These are phyloP conservation scores for Murina feae DNA, from an alignment of 2,113 vertebrate species.

Conservation along the genomic window DNA sequence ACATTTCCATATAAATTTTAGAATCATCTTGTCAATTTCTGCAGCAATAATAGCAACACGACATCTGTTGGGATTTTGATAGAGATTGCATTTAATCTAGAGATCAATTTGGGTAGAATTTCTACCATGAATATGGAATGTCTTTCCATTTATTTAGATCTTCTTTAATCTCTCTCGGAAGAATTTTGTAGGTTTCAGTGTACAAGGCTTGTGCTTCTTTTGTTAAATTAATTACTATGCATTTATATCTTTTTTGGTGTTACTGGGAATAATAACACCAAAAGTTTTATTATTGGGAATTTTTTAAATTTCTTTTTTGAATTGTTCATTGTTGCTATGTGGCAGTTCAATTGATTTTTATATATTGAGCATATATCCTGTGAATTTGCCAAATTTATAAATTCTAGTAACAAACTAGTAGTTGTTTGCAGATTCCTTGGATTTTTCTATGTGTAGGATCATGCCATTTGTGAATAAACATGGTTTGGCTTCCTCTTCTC, in stretches of 20 bases:
- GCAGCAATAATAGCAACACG: background rate
- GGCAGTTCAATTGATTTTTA: background rate
- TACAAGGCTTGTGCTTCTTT: background rate
- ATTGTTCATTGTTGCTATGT: background rate
- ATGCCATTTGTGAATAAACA: background rate
- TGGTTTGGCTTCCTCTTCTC: background rate
- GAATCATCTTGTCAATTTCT: background rate
- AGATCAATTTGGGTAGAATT: background rate
- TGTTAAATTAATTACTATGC: background rate
- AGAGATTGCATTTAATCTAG: background rate
- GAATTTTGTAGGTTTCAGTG: background rate
- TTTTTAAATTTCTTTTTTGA: background rate
- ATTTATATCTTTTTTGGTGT: background rate
- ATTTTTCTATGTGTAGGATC: background rate
- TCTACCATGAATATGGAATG: background rate
- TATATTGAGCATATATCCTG: background rate
- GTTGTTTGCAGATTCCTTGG: background rate
- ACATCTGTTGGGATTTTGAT: background rate
- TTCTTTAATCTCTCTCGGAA: background rate
- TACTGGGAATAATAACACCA: no score
- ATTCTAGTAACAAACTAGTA: background rate
- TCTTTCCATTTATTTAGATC: background rate
- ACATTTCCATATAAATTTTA: background rate
- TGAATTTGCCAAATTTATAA: background rate
- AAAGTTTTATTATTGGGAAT: background rate